These are phyloP conservation scores for Atrichornis clamosus DNA, from an alignment of 2,113 vertebrate species.

Conservation along the genomic window DNA sequence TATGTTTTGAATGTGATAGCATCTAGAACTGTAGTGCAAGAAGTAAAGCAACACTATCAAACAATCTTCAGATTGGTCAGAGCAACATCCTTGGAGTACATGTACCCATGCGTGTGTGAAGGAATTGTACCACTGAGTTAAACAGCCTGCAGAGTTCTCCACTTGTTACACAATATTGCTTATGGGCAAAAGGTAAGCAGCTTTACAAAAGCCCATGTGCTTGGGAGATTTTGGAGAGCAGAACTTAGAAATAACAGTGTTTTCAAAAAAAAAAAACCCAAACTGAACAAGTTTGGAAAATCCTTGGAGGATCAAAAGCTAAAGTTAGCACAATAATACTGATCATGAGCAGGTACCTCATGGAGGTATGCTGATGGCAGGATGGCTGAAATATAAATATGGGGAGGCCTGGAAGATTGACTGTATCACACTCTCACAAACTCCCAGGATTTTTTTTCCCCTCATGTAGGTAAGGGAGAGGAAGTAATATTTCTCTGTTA, in stretches of 20 bases:
- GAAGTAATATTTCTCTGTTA: background rate
- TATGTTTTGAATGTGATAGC: conserved; percentile 4
- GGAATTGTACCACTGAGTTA: background rate
- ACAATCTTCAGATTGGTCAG: background rate
- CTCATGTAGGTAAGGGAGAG: background rate
- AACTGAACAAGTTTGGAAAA: background rate
- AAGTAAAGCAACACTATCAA: background rate
- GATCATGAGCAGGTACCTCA: background rate
- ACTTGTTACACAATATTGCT: background rate
- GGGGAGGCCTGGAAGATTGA: background rate
- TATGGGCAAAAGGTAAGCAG: background rate
- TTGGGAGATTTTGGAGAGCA: background rate
- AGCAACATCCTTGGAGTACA: background rate
- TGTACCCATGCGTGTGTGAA: background rate
- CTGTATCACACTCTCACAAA: background rate
- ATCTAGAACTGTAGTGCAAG: conserved; percentile 8
- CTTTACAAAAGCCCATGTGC: background rate
- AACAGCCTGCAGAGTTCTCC: background rate
- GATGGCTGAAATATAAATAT: background rate
- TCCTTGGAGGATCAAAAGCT: background rate
- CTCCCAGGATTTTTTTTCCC: no score
- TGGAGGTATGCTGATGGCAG: background rate
- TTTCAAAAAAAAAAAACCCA: background rate
- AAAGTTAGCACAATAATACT: background rate
- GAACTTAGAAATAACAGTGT: background rate